Conservation (phyloP, 1,140 invertebrate genomes). For the Macrosteles quadrilineatus region DNA sequence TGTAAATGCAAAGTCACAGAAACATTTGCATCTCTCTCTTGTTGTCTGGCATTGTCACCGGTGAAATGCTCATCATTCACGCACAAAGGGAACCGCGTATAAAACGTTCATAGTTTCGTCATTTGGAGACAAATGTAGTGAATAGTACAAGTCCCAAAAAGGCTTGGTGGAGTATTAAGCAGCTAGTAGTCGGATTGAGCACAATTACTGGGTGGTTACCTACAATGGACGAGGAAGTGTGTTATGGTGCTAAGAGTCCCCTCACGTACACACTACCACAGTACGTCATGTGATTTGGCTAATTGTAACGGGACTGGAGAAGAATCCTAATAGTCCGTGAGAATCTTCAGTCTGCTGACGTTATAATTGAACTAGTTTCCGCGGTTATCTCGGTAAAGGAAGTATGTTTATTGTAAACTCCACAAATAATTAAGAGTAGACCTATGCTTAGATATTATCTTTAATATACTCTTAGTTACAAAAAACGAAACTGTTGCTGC, state of each 20-base stretch:
- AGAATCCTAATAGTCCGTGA: too few relatives aligned
- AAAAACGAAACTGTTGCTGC: too few relatives aligned
- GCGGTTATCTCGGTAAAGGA: too few relatives aligned
- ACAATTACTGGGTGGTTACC: neutral
- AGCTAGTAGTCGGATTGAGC: neutral
- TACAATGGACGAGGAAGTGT: neutral
- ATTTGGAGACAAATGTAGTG: neutral
- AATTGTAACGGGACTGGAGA: neutral
- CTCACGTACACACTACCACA: neutral
- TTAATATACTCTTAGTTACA: too few relatives aligned
- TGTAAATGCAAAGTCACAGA: too few relatives aligned
- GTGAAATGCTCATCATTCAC: neutral
- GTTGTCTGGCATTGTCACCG: too few relatives aligned
- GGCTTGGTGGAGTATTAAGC: neutral
- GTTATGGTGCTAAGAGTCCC: neutral
- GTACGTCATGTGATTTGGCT: neutral
- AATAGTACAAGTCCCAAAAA: neutral
- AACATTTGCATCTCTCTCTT: too few relatives aligned
- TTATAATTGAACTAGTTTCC: too few relatives aligned
- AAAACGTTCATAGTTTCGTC: neutral
- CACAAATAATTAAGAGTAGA: too few relatives aligned
- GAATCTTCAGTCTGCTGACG: too few relatives aligned
- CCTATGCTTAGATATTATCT: too few relatives aligned
- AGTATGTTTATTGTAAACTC: too few relatives aligned
- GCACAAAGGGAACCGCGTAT: neutral